Evolutionary conservation across 2,888 invertebrate species (phyloP).

Genomic region (Agriopis leucophaearia): DNA sequence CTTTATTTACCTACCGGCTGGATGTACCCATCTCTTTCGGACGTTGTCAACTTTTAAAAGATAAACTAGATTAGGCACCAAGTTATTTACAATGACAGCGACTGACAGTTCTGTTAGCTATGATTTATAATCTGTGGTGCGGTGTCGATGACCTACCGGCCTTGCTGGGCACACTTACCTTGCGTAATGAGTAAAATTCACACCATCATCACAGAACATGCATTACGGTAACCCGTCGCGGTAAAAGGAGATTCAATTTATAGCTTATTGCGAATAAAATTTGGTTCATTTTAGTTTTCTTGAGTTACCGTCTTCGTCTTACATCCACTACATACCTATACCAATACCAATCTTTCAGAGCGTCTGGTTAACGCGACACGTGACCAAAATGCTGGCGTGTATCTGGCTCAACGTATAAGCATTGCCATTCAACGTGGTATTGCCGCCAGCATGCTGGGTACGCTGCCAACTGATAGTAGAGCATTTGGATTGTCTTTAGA

Average conservation of each 20-base stretch:
- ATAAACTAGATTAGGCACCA: background rate
- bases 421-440: no score
- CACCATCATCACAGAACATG: slow-evolving; percentile 17
- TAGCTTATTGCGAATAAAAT: background rate
- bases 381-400: no score
- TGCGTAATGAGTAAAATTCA: slow-evolving; percentile 28
- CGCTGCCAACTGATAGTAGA: no score
- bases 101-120: slow-evolving; percentile 11
- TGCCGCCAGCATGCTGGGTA: no score
- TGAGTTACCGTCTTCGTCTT: background rate
- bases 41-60: no score
- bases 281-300: background rate
- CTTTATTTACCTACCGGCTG: no score
- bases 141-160: slow-evolving; percentile 15
- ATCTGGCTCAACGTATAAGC: no score
- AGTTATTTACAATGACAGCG: background rate
- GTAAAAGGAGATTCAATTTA: slow-evolving; percentile 7
- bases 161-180: slow-evolving; percentile 21
- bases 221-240: slow-evolving; percentile 6
- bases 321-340: no score
- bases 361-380: no score
- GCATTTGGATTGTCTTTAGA: no score
- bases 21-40: no score
- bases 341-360: no score
- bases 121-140: background rate